Base-by-base conservation (phyloP, 2,113 vertebrate species). In the Telmatochromis brachygnathus region DNA sequence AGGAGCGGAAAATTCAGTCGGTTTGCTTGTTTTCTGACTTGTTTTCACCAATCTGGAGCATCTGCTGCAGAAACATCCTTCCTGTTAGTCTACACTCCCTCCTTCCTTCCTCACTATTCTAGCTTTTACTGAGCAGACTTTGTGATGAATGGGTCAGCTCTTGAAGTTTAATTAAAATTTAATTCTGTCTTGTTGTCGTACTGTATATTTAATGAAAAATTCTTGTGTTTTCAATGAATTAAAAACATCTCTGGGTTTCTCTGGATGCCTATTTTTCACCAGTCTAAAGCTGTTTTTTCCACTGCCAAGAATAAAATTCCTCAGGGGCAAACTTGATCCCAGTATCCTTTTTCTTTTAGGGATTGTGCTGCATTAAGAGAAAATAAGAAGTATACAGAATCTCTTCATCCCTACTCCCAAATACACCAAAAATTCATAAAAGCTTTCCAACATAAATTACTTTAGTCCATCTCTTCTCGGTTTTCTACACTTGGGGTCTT, bases 1-100 rank as follows among this genome's bases (percentile, higher is more conserved):
- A 30, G 15, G 45, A 47, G 60, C 6, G 19, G 70, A 17, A 77
- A 51, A 51, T 33, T 30, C 23, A 77, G 39, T n/a, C 14, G 7
- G 39, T 56, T 13, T 3, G 3, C 58, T 73, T 75, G 53, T 82
- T 68, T 86, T 47, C 26, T 51, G 45, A 51, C 73, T 13, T 55
- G 37, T 84, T 91, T 81, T 88, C 23, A 28, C 33, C 39, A 10
- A 9, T 82, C 28, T 79, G 14, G 49, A 81, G 49, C 86, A 88
- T 88, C 88, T 92, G 86, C 73, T 49, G 7, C 35, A 73, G 35
- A 58, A 88, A 90, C 87, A 79, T 82, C 88, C 85, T 94, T 93
- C 90, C 89, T 90, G 91, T 93, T 90, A 91, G 85, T 75, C 82
- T 37, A 55, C 73, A 80, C 86, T 84, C 88, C 37, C 84, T 87